phyloP scores from a whole-genome alignment of 53 echinoderm and acorn worm genomes.

The Echinometra lucunter region DNA sequence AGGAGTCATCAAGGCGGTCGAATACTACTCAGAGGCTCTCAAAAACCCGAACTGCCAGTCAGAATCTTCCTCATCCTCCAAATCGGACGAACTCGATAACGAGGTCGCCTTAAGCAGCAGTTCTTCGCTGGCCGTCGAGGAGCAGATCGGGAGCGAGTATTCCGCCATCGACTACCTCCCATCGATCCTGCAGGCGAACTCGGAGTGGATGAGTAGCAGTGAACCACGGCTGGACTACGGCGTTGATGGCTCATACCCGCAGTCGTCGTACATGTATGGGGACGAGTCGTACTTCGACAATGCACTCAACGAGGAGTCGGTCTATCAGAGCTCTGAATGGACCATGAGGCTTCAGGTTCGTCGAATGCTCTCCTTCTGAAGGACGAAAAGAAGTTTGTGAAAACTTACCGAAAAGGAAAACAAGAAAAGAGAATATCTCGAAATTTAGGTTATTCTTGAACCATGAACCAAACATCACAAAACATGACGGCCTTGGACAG shows the following conservation, averaged over 20 bases:
- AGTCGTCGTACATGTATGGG: not conserved
- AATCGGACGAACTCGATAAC: slow-evolving; percentile 30
- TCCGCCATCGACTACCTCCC: slow-evolving; percentile 42
- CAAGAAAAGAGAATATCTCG: no score
- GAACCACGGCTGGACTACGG: slow-evolving; percentile 44
- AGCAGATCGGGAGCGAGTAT: slow-evolving; percentile 48
- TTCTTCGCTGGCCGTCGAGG: slow-evolving; percentile 32
- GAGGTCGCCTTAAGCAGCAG: slow-evolving; percentile 61
- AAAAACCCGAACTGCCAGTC: slow-evolving; percentile 59
- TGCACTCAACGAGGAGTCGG: slow-evolving; percentile 28
- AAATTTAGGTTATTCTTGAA: no score
- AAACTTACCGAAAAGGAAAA: no score
- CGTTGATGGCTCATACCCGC: not conserved
- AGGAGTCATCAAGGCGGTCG: slow-evolving; percentile 48
- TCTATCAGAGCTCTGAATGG: slow-evolving; percentile 46
- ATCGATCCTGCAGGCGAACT: slow-evolving; percentile 55
- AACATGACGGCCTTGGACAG: no score
- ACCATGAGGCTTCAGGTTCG: slow-evolving; percentile 50
- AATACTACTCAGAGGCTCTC: slow-evolving; percentile 57
- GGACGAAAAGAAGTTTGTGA: no score
- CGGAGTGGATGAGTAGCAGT: slow-evolving; percentile 51
- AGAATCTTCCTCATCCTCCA: not conserved
- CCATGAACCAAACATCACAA: no score
- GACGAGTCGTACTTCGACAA: slow-evolving; percentile 54
- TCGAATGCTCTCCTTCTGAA: not conserved